Conservation (phyloP, 2,797 vertebrate species). For the Enteromius fasciolatus region DNA sequence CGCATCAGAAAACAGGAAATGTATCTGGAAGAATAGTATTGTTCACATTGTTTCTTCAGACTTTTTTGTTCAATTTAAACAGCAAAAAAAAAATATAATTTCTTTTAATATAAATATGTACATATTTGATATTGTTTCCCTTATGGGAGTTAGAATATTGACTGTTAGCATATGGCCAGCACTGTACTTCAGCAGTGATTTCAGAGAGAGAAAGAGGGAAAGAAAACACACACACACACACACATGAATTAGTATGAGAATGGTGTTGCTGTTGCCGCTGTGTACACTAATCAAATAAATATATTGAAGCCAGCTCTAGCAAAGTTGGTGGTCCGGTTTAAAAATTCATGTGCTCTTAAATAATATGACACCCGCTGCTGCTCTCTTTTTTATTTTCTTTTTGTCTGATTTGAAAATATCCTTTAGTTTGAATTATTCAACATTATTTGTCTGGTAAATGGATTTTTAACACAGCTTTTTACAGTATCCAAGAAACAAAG, state of each 20-base stretch:
- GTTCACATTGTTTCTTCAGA: not conserved
- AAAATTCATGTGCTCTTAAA: constrained; percentile 65
- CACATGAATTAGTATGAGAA: constrained; percentile 23
- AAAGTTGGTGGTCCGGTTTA: constrained; percentile 61
- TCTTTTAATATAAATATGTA: not conserved
- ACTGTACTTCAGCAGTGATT: not conserved
- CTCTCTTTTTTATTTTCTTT: constrained; percentile 46
- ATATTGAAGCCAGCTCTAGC: constrained; percentile 46
- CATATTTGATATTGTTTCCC: not conserved
- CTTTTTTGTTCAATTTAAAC: not conserved
- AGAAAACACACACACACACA: constrained; percentile 42
- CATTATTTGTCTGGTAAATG: constrained; percentile 52
- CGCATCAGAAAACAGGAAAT: constrained; percentile 31
- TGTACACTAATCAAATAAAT: constrained; percentile 53
- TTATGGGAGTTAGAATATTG: not conserved
- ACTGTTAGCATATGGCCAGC: not conserved
- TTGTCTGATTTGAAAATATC: constrained; percentile 62
- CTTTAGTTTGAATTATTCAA: constrained; percentile 67
- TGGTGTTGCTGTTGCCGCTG: constrained; percentile 31
- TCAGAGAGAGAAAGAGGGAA: not conserved
- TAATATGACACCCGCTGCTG: constrained; percentile 43
- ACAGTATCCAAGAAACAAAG: constrained; percentile 15
- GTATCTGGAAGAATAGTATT: constrained; percentile 1
- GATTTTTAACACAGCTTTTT: constrained; percentile 9
- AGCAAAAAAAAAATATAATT: not conserved